Evolutionary conservation across 1,140 invertebrate genomes (phyloP).

Genomic region (Agrilus planipennis): DNA sequence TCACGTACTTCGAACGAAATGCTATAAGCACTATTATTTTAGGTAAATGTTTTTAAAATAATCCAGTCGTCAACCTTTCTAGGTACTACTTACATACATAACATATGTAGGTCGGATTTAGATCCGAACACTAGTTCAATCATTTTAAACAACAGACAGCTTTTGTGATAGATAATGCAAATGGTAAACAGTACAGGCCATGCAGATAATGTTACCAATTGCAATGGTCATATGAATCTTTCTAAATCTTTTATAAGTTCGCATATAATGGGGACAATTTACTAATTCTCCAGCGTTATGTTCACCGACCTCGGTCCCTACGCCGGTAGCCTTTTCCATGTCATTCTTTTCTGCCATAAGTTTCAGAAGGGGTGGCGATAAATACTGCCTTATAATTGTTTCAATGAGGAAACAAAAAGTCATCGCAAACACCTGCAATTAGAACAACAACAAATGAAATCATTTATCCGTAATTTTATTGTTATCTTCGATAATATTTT

Average conservation of each 20-base stretch:
- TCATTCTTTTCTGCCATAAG: conserved; percentile 54
- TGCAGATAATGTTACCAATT: conserved; percentile 57
- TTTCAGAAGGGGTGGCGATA: conserved; percentile 51
- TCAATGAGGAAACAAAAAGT: conserved; percentile 56
- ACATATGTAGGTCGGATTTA: no score
- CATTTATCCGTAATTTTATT: neutral
- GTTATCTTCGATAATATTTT: conserved; percentile 1
- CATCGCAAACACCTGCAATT: conserved; percentile 49
- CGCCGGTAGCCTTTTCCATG: conserved; percentile 55
- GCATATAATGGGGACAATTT: conserved; percentile 58
- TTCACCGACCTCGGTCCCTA: conserved; percentile 58
- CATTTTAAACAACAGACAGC: no score
- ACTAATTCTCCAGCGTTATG: conserved; percentile 50
- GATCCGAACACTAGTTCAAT: no score
- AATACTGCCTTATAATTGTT: conserved; percentile 51
- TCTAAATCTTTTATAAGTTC: conserved; percentile 53
- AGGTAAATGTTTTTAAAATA: no score
- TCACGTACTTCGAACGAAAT: no score
- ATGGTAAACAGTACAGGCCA: conserved; percentile 58
- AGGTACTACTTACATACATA: no score
- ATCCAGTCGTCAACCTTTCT: no score
- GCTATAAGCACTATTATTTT: no score
- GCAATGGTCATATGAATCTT: conserved; percentile 55
- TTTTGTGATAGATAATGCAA: conserved; percentile 55
- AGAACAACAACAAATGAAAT: conserved; percentile 15